phyloP scores from a whole-genome alignment of 2,797 vertebrate species.

The Channa striata region DNA sequence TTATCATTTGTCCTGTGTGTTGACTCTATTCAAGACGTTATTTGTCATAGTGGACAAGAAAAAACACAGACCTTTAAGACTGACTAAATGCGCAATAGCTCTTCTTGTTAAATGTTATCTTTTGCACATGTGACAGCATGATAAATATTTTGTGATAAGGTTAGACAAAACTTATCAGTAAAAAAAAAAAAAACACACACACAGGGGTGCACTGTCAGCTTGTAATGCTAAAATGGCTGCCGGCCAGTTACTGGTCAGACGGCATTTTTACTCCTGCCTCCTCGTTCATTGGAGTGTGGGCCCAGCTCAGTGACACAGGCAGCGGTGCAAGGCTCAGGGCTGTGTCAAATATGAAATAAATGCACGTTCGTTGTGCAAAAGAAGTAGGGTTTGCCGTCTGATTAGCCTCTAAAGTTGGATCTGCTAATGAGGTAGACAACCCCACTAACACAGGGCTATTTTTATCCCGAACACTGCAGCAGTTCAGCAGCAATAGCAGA shows the following conservation, averaged over 20 bases:
- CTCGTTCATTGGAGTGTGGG: no score
- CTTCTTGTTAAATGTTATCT: background rate
- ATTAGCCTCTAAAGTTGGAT: background rate
- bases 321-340: no score
- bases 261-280: background rate
- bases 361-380: no score
- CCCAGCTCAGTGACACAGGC: no score
- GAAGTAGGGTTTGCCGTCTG: no score
- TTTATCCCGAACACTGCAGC: background rate
- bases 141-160: background rate
- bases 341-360: no score
- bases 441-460: background rate
- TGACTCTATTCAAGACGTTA: no score
- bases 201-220: background rate
- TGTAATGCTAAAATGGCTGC: background rate
- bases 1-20: no score
- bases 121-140: background rate
- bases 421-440: background rate
- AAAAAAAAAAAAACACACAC: constrained; percentile 11
- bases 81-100: background rate
- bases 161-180: constrained; percentile 6
- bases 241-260: background rate
- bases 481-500: background rate
- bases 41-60: background rate
- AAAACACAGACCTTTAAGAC: background rate